Evolutionary conservation across 2,113 vertebrate species (phyloP), one percentile per base, ranked within the genome.

Genomic region (Microtus oregoni): DNA sequence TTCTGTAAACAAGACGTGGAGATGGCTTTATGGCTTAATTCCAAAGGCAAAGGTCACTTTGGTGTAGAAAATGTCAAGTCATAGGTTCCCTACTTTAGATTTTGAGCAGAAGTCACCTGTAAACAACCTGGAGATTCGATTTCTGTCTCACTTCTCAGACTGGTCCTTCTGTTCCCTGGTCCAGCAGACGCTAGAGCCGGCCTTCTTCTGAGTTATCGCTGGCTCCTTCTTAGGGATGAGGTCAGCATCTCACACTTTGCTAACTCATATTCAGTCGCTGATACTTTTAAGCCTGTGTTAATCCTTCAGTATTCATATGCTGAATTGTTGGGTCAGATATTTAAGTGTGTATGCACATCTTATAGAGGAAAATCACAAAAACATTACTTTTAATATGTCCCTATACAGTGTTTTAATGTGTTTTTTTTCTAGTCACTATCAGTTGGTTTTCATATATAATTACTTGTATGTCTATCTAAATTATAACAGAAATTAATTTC

Each of bases 221-320:
- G 67, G 13, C 77, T 89, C 47, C 19, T 90, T 93, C 92, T 96
- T 52, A 91, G 28, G 22, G 19, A 79, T 79, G 24, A 67, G 63
- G 92, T 91, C 87, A 94, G 76, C 61, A 89, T 92, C 94, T 95
- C 50, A 68, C 72, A 75, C 17, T 65, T 92, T 94, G 68, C 35
- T 92, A n/a, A 35, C 17, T 94, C 83, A 55, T 65, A 77, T 88
- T 90, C 81, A 93, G 9, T 32, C 38, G 17, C 3, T 67, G 47
- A 41, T 97, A 95, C 94, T 96, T 97, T 95, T 3, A 44, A 97
- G 86, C 95, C 76, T 96, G 12, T 86, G 85, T 92, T 96, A 95
- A 83, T 93, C 67, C 91, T 93, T 8, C 52, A 94, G 41, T 92
- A 94, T 50, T 96, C 32, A 94, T 58, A 58, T 63, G 55, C 86